Percentiles rank a stretch among this genome's conserved stretches.
These are phyloP conservation scores for Ivindomyrus marchei DNA, from an alignment of 2,113 vertebrate species.

Conservation along the genomic window DNA sequence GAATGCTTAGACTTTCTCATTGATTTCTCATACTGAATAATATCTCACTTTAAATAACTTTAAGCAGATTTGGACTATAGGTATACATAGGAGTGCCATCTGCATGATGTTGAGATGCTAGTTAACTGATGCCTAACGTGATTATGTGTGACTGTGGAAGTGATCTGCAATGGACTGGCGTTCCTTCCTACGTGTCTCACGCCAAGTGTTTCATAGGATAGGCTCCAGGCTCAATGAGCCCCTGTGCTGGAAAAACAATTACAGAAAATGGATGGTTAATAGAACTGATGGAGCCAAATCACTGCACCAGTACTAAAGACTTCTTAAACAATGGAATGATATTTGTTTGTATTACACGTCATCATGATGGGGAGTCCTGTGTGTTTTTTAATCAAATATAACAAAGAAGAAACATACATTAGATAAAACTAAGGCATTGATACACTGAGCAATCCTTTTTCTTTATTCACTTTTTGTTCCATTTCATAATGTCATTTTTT, in stretches of 20 bases:
- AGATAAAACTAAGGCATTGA: conserved; percentile 32
- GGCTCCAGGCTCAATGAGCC: background rate
- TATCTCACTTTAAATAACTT: background rate
- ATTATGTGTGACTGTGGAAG: background rate
- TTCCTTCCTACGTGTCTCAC: background rate
- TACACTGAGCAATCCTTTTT: conserved; percentile 73
- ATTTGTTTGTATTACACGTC: background rate
- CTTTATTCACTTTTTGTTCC: conserved; percentile 64
- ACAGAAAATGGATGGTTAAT: background rate
- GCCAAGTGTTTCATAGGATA: background rate
- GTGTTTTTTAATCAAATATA: background rate
- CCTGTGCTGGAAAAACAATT: background rate
- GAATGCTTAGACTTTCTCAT: background rate
- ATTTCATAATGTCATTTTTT: conserved; percentile 58
- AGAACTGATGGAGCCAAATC: background rate
- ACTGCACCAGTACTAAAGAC: background rate
- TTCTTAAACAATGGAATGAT: background rate
- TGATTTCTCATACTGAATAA: background rate
- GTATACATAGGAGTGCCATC: background rate
- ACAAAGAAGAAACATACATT: conserved; percentile 21
- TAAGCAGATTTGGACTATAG: background rate
- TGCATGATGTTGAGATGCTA: background rate
- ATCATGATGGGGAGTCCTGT: background rate
- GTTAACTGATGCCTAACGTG: background rate
- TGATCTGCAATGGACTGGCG: background rate